Evolutionary conservation across 2,888 invertebrate species (phyloP).

Genomic region (Plagodis pulveraria): DNA sequence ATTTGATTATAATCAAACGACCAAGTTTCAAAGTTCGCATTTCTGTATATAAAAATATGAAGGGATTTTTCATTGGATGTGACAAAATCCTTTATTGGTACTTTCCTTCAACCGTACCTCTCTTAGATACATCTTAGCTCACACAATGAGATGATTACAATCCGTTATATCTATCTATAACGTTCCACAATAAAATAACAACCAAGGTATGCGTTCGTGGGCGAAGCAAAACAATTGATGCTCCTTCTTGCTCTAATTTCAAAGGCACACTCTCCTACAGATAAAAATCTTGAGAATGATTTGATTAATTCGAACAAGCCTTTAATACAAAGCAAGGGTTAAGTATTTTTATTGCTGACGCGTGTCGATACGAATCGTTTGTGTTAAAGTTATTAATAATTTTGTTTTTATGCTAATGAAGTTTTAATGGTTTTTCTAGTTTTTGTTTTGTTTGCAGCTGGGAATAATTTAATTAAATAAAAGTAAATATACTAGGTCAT

Average conservation of each 20-base stretch:
- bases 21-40: background rate
- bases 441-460: constrained; percentile 46
- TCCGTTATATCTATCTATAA: constrained; percentile 79
- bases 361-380: constrained; percentile 80
- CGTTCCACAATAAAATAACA: constrained; percentile 70
- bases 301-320: constrained; percentile 82
- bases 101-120: constrained; percentile 52
- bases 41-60: background rate
- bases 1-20: too few species aligned
- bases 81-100: constrained; percentile 24
- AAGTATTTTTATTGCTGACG: constrained; percentile 79
- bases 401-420: constrained; percentile 62
- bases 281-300: constrained; percentile 74
- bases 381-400: constrained; percentile 73
- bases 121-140: constrained; percentile 71
- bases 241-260: constrained; percentile 82
- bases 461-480: constrained; percentile 13
- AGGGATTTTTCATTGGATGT: background rate
- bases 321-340: constrained; percentile 73
- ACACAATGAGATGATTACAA: constrained; percentile 84
- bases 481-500: background rate
- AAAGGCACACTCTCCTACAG: constrained; percentile 65
- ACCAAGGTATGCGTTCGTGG: constrained; percentile 73
- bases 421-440: constrained; percentile 61
- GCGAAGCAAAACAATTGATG: constrained; percentile 82